Percentiles rank a stretch among this genome's conserved stretches.
phyloP scores from a whole-genome alignment of 2,888 invertebrate species.

The Idaea biselata region DNA sequence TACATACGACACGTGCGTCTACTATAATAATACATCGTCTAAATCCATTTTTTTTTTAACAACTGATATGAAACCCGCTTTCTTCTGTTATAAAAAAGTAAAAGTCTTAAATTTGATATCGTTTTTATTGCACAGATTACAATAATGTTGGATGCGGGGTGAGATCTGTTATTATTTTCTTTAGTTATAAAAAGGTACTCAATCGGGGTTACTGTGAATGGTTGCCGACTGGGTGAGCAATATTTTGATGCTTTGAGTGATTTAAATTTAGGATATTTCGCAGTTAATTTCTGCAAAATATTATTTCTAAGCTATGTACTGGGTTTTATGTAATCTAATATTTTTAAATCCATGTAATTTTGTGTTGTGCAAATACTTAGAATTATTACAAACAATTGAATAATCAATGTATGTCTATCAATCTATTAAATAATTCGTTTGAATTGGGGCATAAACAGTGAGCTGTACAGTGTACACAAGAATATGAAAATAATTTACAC shows the following conservation, averaged over 20 bases:
- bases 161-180: slow-evolving; percentile 38
- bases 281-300: too few relatives aligned
- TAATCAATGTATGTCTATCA: too few relatives aligned
- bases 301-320: too few relatives aligned
- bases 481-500: too few relatives aligned
- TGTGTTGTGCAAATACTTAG: too few relatives aligned
- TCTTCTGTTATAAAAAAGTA: slow-evolving; percentile 69
- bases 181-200: slow-evolving; percentile 20
- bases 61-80: slow-evolving; percentile 74
- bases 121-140: slow-evolving; percentile 75
- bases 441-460: too few relatives aligned
- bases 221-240: background rate
- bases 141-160: slow-evolving; percentile 58
- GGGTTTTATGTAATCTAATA: too few relatives aligned
- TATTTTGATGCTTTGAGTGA: background rate
- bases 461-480: too few relatives aligned
- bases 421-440: too few relatives aligned
- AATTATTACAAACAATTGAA: too few relatives aligned
- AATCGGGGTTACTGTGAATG: slow-evolving; percentile 5
- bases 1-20: slow-evolving; percentile 47
- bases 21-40: slow-evolving; percentile 29
- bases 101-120: slow-evolving; percentile 72
- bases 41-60: slow-evolving; percentile 73
- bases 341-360: too few relatives aligned
- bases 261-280: background rate